These are phyloP conservation scores for Agrypnia vestita DNA, from an alignment of 1,140 invertebrate species.

Conservation along the genomic window DNA sequence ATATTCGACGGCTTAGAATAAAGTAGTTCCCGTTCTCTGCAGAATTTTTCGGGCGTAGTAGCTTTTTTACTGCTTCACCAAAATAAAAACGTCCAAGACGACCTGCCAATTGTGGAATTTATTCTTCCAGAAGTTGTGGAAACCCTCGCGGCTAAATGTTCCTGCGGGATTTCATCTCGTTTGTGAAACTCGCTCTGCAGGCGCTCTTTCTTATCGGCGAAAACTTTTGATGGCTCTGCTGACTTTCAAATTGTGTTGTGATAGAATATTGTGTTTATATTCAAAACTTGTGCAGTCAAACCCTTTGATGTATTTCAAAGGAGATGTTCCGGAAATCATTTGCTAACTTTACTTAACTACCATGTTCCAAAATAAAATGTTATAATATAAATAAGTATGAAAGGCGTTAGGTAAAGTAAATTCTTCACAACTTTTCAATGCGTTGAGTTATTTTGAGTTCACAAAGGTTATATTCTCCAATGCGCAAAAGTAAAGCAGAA, in stretches of 20 bases:
- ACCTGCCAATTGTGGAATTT: too few species aligned
- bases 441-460: background rate
- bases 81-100: too few species aligned
- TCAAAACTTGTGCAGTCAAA: background rate
- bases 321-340: background rate
- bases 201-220: slow-evolving; percentile 1
- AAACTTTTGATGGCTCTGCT: slow-evolving; percentile 2
- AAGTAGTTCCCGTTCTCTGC: too few species aligned
- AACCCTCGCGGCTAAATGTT: too few species aligned
- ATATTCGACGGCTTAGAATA: too few species aligned
- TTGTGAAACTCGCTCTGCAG: background rate
- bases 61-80: too few species aligned
- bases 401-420: background rate
- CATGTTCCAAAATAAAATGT: too few species aligned
- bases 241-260: background rate
- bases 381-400: background rate
- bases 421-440: background rate
- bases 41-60: too few species aligned
- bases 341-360: too few species aligned
- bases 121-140: too few species aligned
- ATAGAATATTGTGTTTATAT: background rate
- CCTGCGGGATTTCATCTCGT: slow-evolving; percentile 11
- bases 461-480: background rate
- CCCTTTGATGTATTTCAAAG: slow-evolving; percentile 3
- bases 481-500: too few species aligned